A percentile compares a stretch with the other conserved stretches of the same genome.
Conservation (phyloP, 2,888 invertebrate species). For the Pocota personata region DNA sequence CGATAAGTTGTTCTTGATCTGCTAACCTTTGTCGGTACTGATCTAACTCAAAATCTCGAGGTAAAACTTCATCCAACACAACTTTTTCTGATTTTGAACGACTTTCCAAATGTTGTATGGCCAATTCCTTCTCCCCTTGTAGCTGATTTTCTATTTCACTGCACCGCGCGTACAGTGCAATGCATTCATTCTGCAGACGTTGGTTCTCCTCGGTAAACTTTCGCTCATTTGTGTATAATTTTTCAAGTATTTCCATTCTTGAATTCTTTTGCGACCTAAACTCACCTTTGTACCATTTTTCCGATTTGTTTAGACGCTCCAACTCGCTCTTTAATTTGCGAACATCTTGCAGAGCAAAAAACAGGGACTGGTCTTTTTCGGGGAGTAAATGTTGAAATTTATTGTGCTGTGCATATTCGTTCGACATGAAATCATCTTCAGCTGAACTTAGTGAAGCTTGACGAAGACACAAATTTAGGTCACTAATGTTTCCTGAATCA, state of each 20-base stretch:
- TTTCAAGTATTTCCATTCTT: constrained; percentile 80
- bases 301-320: constrained; percentile 80
- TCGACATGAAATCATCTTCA: constrained; percentile 50
- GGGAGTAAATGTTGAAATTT: constrained; percentile 55
- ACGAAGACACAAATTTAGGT: constrained; percentile 40
- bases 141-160: constrained; percentile 76
- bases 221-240: constrained; percentile 80
- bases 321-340: constrained; percentile 79
- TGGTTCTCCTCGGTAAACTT: constrained; percentile 81
- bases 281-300: constrained; percentile 81
- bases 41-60: constrained; percentile 76
- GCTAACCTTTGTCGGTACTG: constrained; percentile 77
- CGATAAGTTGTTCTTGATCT: constrained; percentile 80
- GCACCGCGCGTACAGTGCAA: constrained; percentile 77
- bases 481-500: constrained; percentile 73
- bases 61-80: not conserved
- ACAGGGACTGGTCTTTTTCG: constrained; percentile 75
- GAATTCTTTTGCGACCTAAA: constrained; percentile 79
- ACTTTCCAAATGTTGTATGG: constrained; percentile 31
- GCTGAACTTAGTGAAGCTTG: constrained; percentile 46
- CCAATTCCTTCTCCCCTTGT: constrained; percentile 68
- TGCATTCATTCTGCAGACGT: constrained; percentile 79
- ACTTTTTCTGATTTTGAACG: not conserved
- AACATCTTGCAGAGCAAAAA: constrained; percentile 78
- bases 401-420: constrained; percentile 22